phyloP scores from a whole-genome alignment of 2,888 invertebrate species.

The Phortica magna region DNA sequence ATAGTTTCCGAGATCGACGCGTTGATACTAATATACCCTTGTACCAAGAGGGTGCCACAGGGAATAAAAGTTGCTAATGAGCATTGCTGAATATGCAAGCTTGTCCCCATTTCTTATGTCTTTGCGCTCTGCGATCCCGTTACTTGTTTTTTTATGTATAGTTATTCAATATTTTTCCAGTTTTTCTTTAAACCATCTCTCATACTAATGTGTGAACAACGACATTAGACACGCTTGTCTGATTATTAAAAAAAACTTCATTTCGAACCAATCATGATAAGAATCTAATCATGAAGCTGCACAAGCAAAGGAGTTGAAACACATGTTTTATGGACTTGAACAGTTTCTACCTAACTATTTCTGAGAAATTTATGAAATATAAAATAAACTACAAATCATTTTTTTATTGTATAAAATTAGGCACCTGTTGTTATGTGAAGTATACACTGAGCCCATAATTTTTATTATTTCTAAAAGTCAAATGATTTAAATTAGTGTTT shows the following conservation, averaged over 20 bases:
- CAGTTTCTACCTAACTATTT: neutral
- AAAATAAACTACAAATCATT: neutral
- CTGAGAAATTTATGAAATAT: slow-evolving; percentile 6
- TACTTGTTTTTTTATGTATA: no score
- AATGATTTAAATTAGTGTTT: slow-evolving; percentile 24
- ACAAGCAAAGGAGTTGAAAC: slow-evolving; percentile 13
- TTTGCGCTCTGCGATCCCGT: no score
- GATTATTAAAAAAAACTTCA: neutral
- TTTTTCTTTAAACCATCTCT: no score
- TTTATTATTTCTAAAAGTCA: neutral
- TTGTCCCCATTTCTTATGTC: no score
- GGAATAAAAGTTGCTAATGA: no score
- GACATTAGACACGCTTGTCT: neutral
- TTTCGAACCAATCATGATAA: slow-evolving; percentile 5
- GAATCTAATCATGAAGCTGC: neutral
- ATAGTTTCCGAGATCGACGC: no score
- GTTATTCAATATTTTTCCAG: no score
- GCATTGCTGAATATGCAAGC: no score
- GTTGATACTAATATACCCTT: no score
- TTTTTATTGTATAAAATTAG: neutral
- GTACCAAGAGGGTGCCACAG: no score
- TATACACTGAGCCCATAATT: neutral
- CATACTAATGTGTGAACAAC: neutral
- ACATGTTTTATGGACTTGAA: slow-evolving; percentile 15
- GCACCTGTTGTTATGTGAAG: slow-evolving; percentile 19